These are phyloP conservation scores for Chydorus sphaericus DNA, from an alignment of 2,888 invertebrate species.

Conservation along the genomic window DNA sequence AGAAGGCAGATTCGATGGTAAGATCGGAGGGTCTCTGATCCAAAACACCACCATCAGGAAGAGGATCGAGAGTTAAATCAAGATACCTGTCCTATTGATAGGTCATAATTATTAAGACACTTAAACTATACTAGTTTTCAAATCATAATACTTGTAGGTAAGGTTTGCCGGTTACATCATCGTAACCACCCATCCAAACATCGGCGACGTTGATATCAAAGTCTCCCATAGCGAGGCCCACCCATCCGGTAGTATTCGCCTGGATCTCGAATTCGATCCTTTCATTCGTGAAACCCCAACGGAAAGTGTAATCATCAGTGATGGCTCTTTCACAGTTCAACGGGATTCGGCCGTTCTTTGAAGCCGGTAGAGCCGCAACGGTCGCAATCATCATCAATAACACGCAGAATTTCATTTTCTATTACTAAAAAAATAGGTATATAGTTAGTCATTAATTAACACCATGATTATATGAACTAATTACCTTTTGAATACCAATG, in stretches of 20 bases:
- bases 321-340: background rate
- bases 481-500: too few relatives aligned
- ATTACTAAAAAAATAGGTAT: too few relatives aligned
- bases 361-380: background rate
- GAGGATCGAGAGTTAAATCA: background rate
- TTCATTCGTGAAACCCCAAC: background rate
- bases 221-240: background rate
- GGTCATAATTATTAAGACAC: background rate
- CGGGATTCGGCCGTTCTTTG: too few relatives aligned
- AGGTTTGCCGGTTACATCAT: background rate
- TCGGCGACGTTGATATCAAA: background rate
- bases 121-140: background rate
- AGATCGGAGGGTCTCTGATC: background rate
- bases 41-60: background rate
- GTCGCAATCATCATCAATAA: background rate
- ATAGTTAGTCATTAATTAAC: too few relatives aligned
- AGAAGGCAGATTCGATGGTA: background rate
- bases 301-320: background rate
- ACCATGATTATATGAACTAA: too few relatives aligned
- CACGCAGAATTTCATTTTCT: background rate
- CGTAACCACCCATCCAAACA: background rate
- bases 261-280: background rate
- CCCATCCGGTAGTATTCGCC: background rate
- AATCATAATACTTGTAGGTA: background rate
- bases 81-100: background rate